phyloP scores from a whole-genome alignment of 2,797 vertebrate genomes.

The Etheostoma perlongum region DNA sequence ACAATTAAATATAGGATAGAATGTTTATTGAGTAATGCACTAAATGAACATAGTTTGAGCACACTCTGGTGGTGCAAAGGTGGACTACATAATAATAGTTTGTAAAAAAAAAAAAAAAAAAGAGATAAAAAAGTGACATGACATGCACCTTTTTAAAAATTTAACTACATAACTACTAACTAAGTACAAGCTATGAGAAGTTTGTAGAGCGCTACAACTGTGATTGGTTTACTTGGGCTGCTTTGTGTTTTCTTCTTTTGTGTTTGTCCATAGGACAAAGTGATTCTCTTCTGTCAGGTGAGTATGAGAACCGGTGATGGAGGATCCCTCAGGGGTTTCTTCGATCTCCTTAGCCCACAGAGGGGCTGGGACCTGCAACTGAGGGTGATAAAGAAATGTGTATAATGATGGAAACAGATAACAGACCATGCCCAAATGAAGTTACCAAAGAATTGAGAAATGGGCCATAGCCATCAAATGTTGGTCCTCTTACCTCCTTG shows the following conservation, averaged over 20 bases:
- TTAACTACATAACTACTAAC: neutral
- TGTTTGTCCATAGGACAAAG: neutral
- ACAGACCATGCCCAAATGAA: neutral
- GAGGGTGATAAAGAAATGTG: neutral
- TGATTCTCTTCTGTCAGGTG: slow-evolving; percentile 75
- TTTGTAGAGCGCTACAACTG: neutral
- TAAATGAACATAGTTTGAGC: neutral
- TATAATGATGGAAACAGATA: neutral
- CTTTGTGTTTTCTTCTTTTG: neutral
- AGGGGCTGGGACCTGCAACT: slow-evolving; percentile 82
- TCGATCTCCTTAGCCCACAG: slow-evolving; percentile 76
- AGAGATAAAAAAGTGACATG: no score
- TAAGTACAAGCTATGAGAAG: neutral
- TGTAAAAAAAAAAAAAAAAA: neutral
- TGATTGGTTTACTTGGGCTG: neutral
- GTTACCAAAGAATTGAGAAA: neutral
- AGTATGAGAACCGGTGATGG: slow-evolving; percentile 63
- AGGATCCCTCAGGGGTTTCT: slow-evolving; percentile 36
- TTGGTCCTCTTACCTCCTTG: slow-evolving; percentile 68
- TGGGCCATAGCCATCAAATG: neutral
- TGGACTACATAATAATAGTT: neutral
- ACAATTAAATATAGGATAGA: neutral
- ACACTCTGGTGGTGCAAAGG: slow-evolving; percentile 7
- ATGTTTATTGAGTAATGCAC: neutral
- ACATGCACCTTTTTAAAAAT: no score